A percentile compares a stretch with the other conserved stretches of the same genome.
phyloP scores from a whole-genome alignment of 2,113 vertebrate genomes.

The Serranochromis macrocephalus region DNA sequence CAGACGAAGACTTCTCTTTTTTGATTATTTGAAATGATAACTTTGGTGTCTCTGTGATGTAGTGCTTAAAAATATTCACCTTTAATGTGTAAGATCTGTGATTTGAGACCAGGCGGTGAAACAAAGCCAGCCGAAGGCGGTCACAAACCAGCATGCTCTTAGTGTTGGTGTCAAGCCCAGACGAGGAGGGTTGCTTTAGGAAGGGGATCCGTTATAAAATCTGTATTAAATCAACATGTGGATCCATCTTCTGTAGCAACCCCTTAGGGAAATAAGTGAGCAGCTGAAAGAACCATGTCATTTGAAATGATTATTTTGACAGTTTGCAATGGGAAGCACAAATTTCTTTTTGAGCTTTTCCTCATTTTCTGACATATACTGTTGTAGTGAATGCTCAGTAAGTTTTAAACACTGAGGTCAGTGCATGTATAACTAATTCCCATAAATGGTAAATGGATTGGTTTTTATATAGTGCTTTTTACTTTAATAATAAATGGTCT shows the following conservation, averaged over 20 bases:
- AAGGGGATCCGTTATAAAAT: neutral
- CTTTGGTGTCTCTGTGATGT: neutral
- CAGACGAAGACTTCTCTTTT: too few species aligned
- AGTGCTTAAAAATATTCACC: neutral
- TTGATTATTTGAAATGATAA: neutral
- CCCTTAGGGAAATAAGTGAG: neutral
- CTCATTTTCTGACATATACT: neutral
- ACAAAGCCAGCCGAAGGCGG: neutral
- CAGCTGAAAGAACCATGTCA: neutral
- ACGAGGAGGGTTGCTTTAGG: neutral
- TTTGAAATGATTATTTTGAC: neutral
- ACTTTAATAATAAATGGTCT: neutral
- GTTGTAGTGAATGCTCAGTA: neutral
- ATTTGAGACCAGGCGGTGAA: neutral
- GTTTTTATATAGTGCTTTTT: neutral
- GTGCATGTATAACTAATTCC: neutral
- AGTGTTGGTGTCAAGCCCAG: neutral
- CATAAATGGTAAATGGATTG: neutral
- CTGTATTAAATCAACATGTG: neutral
- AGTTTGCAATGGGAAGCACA: neutral
- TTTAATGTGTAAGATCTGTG: neutral
- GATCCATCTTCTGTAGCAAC: neutral
- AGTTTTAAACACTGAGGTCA: neutral
- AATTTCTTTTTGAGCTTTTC: neutral
- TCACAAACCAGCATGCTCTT: neutral